Evolutionary conservation across 2,888 invertebrate genomes (phyloP).

Genomic region (Cyrtodaria siliqua): DNA sequence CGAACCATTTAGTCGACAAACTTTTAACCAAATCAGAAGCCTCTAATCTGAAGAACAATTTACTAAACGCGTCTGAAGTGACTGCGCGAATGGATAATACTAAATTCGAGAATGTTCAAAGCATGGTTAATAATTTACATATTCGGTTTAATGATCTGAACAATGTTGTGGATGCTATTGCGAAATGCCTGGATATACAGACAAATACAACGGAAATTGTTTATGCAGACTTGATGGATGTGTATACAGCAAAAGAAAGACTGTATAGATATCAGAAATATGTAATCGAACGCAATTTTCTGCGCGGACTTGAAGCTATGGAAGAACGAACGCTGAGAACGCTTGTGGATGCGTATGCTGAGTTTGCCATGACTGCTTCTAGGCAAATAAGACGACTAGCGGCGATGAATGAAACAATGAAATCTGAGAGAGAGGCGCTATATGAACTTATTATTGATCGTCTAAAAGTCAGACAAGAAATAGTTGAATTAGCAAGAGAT

Average conservation of each 20-base stretch:
- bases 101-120: constrained; percentile 44
- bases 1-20: constrained; percentile 68
- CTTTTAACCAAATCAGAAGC: constrained; percentile 60
- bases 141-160: constrained; percentile 41
- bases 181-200: constrained; percentile 52
- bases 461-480: constrained; percentile 65
- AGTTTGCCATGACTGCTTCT: constrained; percentile 66
- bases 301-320: constrained; percentile 76
- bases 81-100: constrained; percentile 67
- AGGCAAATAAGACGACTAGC: constrained; percentile 46
- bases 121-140: constrained; percentile 34
- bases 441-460: constrained; percentile 60
- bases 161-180: constrained; percentile 48
- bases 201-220: constrained; percentile 31
- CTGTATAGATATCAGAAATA: constrained; percentile 73
- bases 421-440: constrained; percentile 25
- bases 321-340: constrained; percentile 74
- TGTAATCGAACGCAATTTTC: constrained; percentile 73
- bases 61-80: constrained; percentile 64
- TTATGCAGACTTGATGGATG: constrained; percentile 38
- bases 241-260: constrained; percentile 60
- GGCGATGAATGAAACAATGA: constrained; percentile 16
- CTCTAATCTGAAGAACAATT: constrained; percentile 44
- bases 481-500: constrained; percentile 62
- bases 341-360: constrained; percentile 71